A percentile compares a stretch with the other conserved stretches of the same genome.
phyloP scores from a whole-genome alignment of 2,888 invertebrate genomes.

The Panopea generosa region DNA sequence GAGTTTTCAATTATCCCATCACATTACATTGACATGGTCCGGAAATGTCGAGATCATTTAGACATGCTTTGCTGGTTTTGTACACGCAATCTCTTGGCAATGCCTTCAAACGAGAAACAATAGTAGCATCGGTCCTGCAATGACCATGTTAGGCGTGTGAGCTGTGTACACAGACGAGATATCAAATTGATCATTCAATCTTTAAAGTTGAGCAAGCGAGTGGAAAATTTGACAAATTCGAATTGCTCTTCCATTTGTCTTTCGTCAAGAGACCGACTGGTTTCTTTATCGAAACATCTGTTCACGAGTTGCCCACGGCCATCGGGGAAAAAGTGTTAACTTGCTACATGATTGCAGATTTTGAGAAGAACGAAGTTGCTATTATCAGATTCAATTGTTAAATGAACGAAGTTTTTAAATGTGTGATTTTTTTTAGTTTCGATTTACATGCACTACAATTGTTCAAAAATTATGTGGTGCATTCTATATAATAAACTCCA shows the following conservation, averaged over 20 bases:
- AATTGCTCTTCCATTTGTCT: constrained; percentile 43
- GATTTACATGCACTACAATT: no score
- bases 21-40: constrained; percentile 15
- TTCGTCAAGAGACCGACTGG: constrained; percentile 13
- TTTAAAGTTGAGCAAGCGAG: constrained; percentile 29
- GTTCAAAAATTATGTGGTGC: no score
- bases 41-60: constrained; percentile 27
- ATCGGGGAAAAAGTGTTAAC: not conserved
- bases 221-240: constrained; percentile 53
- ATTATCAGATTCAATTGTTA: no score
- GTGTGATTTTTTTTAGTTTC: no score
- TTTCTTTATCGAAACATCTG: constrained; percentile 47
- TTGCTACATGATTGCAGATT: no score
- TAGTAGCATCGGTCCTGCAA: not conserved
- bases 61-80: constrained; percentile 25
- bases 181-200: constrained; percentile 30
- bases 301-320: constrained; percentile 14
- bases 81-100: constrained; percentile 18
- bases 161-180: constrained; percentile 9
- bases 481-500: no score
- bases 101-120: constrained; percentile 1
- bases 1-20: constrained; percentile 13
- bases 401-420: no score
- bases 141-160: not conserved
- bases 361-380: no score